Evolutionary conservation across 2,113 vertebrate species (phyloP), one percentile per base, ranked within the genome.

Genomic region (Trematomus loennbergii): DNA sequence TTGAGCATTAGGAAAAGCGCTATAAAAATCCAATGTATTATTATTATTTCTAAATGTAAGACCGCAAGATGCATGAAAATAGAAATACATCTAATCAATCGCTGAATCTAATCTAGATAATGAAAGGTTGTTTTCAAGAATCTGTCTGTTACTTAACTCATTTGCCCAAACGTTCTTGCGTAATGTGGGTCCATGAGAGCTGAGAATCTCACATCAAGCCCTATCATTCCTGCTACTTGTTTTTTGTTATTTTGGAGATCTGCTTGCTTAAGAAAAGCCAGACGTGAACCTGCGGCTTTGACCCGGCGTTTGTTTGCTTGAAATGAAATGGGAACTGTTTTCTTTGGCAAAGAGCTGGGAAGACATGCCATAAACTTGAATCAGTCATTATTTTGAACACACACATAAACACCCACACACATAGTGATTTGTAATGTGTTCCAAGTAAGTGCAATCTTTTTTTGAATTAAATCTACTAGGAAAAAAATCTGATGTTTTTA

Each of bases 261-360:
- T 53, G 12, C 48, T 75, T 57, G 48, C 22, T 61, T 64, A 72
- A 78, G 70, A 75, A 74, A 60, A 85, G 59, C 46, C 78, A 71
- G 49, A 76, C 80, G 46, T 58, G 33, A 82, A 64, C 66, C 57
- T 45, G 29, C 10, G 16, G 61, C 66, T 64, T 60, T 71, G 69
- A 72, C 64, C 43, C 46, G 7, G 45, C 9, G 43, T 78, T 53
- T 78, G 68, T 78, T 84, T 85, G 60, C 50, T 72, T 75, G 68
- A 63, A 46, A 75, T 75, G 55, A 81, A 84, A 66, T 7, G 43
- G 29, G 25, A 77, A 25, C 59, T 58, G 73, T 75, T 78, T 79
- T 71, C 33, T 45, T 85, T 88, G 81, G 83, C 72, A 80, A 17
- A 18, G 50, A 68, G 60, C 54, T 86, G 22, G 8, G 59, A 58